Conservation (phyloP, 2,797 vertebrate genomes). For the Taeniopygia guttata region DNA sequence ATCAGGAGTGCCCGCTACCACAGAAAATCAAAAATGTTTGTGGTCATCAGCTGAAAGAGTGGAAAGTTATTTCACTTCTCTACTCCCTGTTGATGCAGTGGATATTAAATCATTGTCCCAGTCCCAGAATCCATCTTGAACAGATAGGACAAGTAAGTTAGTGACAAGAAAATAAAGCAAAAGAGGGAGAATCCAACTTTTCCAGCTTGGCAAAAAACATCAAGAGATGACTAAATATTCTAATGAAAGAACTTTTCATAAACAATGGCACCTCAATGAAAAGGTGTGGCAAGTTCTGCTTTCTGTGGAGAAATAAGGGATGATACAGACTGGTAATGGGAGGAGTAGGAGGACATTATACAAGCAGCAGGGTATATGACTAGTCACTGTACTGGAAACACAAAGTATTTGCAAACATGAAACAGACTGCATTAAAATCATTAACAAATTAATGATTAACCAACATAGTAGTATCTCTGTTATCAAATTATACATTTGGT, state of each 20-base stretch:
- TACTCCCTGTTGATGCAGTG: accelerated
- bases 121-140: not conserved
- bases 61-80: not conserved
- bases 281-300: not conserved
- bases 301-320: not conserved
- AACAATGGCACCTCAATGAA: not conserved
- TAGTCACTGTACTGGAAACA: not conserved
- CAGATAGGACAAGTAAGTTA: not conserved
- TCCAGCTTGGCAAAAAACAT: not conserved
- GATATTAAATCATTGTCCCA: not conserved
- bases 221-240: not conserved
- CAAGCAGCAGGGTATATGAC: not conserved
- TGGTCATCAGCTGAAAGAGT: not conserved
- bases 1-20: not conserved
- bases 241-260: not conserved
- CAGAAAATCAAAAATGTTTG: not conserved
- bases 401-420: not conserved
- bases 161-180: not conserved
- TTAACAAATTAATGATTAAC: not conserved
- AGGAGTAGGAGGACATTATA: not conserved
- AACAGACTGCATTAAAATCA: not conserved
- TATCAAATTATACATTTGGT: not conserved
- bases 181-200: not conserved
- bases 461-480: not conserved
- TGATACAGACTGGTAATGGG: not conserved